A percentile compares a stretch with the other conserved stretches of the same genome.
Evolutionary conservation across 2,113 vertebrate genomes (phyloP).

Genomic region (Carassius carassius): DNA sequence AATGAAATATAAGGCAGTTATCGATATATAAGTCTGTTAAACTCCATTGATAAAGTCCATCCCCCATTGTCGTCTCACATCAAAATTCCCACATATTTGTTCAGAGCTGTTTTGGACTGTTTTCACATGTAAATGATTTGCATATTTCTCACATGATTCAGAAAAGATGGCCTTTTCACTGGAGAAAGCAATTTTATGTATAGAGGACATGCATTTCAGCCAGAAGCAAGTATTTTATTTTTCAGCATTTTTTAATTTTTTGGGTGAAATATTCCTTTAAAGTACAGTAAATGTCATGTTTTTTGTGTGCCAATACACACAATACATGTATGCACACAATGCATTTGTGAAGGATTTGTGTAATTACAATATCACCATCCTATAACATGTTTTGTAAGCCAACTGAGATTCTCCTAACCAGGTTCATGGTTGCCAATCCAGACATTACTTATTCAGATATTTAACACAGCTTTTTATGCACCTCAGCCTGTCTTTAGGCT

Average conservation of each 20-base stretch:
- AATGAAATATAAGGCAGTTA: not conserved
- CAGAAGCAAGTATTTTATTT: too few relatives aligned
- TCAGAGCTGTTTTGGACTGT: not conserved
- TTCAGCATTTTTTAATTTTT: too few relatives aligned
- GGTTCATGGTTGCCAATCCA: not conserved
- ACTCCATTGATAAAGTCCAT: not conserved
- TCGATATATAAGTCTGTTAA: not conserved
- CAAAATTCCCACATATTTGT: not conserved
- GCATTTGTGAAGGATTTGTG: not conserved
- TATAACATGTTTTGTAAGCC: not conserved
- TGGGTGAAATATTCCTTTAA: too few relatives aligned
- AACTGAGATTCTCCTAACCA: not conserved
- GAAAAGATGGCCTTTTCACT: not conserved
- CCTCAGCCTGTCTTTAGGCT: slow-evolving; percentile 99
- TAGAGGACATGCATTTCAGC: not conserved
- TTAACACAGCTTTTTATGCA: slow-evolving; percentile 99
- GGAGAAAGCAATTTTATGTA: not conserved
- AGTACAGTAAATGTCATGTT: not conserved
- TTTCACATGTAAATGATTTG: not conserved
- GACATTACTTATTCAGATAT: slow-evolving; percentile 82
- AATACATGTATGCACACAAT: not conserved
- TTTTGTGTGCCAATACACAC: not conserved
- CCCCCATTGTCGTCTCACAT: not conserved
- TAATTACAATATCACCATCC: not conserved
- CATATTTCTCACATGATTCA: not conserved